A percentile compares a stretch with the other conserved stretches of the same genome.
These are phyloP conservation scores for Gorsachius goisagi DNA, from an alignment of 2,113 vertebrate species.

Conservation along the genomic window DNA sequence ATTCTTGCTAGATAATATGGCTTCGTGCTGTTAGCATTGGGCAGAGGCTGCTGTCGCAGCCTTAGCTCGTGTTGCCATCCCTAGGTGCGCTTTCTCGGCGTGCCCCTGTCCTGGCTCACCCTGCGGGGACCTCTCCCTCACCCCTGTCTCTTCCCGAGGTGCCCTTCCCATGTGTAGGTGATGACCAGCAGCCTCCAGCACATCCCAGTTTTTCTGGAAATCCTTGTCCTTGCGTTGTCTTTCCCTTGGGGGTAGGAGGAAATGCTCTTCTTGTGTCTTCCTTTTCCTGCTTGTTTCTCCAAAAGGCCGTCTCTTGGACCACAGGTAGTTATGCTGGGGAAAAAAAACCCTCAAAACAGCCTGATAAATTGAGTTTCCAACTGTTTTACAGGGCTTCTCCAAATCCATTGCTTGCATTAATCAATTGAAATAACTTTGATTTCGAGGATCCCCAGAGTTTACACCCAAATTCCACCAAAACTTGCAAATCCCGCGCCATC, in stretches of 20 bases:
- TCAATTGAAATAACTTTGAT: not conserved
- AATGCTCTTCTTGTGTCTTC: not conserved
- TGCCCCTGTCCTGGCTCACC: not conserved
- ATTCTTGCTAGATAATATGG: not conserved
- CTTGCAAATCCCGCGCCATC: not conserved
- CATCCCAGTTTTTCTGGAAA: not conserved
- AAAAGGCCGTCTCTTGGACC: not conserved
- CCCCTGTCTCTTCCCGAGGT: not conserved
- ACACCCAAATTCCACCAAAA: not conserved
- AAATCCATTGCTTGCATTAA: not conserved
- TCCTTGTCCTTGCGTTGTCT: not conserved
- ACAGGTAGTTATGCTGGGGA: not conserved
- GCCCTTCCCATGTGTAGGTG: fast-evolving
- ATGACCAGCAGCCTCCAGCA: not conserved
- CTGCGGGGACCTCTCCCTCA: fast-evolving
- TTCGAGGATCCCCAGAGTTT: not conserved
- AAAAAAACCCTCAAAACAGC: not conserved
- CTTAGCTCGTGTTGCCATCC: fast-evolving
- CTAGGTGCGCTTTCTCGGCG: fast-evolving
- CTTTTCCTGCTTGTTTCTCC: not conserved
- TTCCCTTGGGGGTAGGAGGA: not conserved
- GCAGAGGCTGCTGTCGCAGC: not conserved
- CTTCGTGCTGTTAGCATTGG: not conserved
- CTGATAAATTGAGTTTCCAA: not conserved
- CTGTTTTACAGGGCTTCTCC: not conserved